Percentiles rank a stretch among this genome's conserved stretches.
Conservation (phyloP, 2,797 vertebrate genomes). For the Nannoperca australis region DNA sequence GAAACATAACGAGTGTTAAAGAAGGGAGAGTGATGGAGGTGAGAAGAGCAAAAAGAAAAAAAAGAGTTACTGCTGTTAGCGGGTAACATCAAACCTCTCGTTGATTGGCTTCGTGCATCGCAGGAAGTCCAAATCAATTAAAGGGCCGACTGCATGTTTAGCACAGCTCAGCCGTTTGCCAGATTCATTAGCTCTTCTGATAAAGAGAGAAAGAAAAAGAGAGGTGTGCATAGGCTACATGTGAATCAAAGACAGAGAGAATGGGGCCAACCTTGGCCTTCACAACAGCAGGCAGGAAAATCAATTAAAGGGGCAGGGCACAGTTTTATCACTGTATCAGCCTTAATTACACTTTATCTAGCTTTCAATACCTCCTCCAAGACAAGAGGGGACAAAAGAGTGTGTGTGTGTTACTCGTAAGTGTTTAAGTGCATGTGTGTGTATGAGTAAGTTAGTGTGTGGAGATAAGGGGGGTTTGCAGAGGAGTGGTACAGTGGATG, state of each 20-base stretch:
- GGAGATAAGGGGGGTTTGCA: constrained; percentile 24
- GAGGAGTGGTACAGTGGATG: constrained; percentile 42
- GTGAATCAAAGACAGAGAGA: constrained; percentile 35
- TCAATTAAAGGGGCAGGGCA: constrained; percentile 68
- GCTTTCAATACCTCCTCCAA: constrained; percentile 66
- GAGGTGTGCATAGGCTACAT: neutral
- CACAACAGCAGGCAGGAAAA: constrained; percentile 50
- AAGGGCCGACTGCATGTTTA: constrained; percentile 46
- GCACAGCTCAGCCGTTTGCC: constrained; percentile 42
- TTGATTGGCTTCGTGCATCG: constrained; percentile 49
- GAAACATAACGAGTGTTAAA: neutral
- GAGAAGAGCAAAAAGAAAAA: neutral
- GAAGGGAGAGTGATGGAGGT: neutral
- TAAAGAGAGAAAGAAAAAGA: constrained; percentile 11
- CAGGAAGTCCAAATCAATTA: constrained; percentile 58
- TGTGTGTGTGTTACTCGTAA: constrained; percentile 20
- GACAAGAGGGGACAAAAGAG: constrained; percentile 33
- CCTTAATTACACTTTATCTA: constrained; percentile 75
- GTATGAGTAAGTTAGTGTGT: constrained; percentile 9
- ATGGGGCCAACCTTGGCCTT: constrained; percentile 50
- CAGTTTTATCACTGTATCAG: constrained; percentile 73
- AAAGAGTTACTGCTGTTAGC: neutral
- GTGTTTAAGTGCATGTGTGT: constrained; percentile 27
- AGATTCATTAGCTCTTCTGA: constrained; percentile 51
- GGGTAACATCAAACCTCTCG: constrained; percentile 32